These are phyloP conservation scores for Amphipyra berbera DNA, from an alignment of 2,888 invertebrate species.

Conservation along the genomic window DNA sequence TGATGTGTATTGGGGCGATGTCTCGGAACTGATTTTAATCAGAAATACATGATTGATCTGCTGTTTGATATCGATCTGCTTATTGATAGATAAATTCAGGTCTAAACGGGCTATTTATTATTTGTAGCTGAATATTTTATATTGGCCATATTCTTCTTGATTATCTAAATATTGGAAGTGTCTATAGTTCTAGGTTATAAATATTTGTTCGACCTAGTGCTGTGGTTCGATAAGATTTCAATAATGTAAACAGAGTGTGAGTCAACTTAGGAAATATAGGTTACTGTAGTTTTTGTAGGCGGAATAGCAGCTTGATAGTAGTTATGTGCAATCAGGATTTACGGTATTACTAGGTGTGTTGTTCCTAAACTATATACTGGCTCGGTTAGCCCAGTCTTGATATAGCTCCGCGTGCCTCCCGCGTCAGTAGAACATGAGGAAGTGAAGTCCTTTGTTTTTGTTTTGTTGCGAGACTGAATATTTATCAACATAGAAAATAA, in stretches of 20 bases:
- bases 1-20: conserved; percentile 52
- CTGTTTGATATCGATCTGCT: conserved; percentile 35
- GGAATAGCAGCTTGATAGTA: conserved; percentile 37
- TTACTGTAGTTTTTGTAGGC: conserved; percentile 45
- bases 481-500: conserved; percentile 12
- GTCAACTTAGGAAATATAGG: conserved; percentile 45
- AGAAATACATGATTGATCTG: conserved; percentile 46
- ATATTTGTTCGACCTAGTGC: conserved; percentile 47
- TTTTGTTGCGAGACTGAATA: conserved; percentile 17
- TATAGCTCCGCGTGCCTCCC: conserved; percentile 36
- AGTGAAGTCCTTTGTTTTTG: conserved; percentile 29
- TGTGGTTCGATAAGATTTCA: conserved; percentile 46
- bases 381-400: conserved; percentile 31
- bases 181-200: conserved; percentile 46
- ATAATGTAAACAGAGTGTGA: conserved; percentile 40
- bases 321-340: conserved; percentile 41
- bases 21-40: conserved; percentile 50
- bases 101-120: conserved; percentile 36
- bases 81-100: conserved; percentile 39
- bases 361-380: conserved; percentile 20
- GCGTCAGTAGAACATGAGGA: conserved; percentile 44
- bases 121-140: conserved; percentile 30
- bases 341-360: conserved; percentile 33
- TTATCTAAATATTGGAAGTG: conserved; percentile 42
- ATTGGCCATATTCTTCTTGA: conserved; percentile 22